Evolutionary conservation across 2,113 vertebrate genomes (phyloP).

Genomic region (Eulemur rufifrons): DNA sequence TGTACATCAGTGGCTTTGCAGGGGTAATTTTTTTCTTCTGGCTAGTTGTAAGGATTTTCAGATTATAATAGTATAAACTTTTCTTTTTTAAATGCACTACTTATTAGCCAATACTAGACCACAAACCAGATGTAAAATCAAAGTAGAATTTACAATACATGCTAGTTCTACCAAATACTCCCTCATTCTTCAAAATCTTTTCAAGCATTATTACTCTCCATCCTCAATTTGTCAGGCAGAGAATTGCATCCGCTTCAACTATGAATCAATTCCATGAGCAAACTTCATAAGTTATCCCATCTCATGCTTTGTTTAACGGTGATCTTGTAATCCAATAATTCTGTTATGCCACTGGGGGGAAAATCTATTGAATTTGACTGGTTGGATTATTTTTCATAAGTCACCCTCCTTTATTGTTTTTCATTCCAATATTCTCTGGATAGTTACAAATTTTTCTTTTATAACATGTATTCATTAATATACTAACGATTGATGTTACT

Average conservation of each 20-base stretch:
- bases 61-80: background rate
- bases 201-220: background rate
- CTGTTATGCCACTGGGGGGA: background rate
- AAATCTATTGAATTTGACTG: background rate
- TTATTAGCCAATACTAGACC: background rate
- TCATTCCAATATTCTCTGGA: slow-evolving; percentile 6
- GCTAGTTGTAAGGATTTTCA: background rate
- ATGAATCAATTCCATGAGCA: background rate
- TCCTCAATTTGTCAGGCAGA: background rate
- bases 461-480: background rate
- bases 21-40: background rate
- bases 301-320: slow-evolving; percentile 27
- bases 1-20: background rate
- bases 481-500: background rate
- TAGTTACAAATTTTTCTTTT: slow-evolving; percentile 35
- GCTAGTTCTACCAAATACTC: background rate
- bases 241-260: background rate
- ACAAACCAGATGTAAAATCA: slow-evolving; percentile 9
- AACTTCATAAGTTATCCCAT: background rate
- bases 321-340: background rate
- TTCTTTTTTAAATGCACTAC: background rate
- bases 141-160: background rate
- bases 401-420: slow-evolving; percentile 1
- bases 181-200: background rate
- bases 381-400: slow-evolving; percentile 42